phyloP scores from a whole-genome alignment of 1,140 invertebrate species.

The Tetraneura akinire region DNA sequence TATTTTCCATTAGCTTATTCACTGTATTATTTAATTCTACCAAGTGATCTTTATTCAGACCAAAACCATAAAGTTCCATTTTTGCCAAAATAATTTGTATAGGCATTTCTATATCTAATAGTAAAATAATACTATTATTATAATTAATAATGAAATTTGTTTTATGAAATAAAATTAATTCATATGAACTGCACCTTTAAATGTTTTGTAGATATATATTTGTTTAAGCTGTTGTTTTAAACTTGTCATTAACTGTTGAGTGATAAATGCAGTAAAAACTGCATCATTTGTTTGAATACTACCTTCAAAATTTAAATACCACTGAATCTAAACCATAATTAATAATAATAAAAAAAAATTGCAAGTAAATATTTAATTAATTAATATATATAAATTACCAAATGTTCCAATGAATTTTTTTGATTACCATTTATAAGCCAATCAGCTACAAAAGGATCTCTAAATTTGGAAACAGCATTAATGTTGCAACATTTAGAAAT shows the following conservation, averaged over 20 bases:
- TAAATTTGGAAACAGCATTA: slow-evolving; percentile 60
- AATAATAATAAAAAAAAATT: not conserved
- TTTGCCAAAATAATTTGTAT: slow-evolving; percentile 69
- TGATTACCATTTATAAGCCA: slow-evolving; percentile 76
- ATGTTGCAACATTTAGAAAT: slow-evolving; percentile 61
- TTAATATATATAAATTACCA: slow-evolving; percentile 61
- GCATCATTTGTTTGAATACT: slow-evolving; percentile 14
- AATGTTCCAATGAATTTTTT: slow-evolving; percentile 63
- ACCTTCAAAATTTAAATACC: slow-evolving; percentile 34
- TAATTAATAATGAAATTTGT: not conserved
- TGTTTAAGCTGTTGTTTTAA: slow-evolving; percentile 38
- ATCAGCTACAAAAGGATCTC: slow-evolving; percentile 74
- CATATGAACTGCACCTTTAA: slow-evolving; percentile 17
- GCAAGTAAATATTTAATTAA: not conserved
- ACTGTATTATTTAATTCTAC: slow-evolving; percentile 59
- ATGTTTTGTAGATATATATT: slow-evolving; percentile 47
- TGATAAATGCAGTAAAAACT: slow-evolving; percentile 37
- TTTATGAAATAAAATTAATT: not conserved
- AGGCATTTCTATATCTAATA: slow-evolving; percentile 78
- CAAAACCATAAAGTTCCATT: slow-evolving; percentile 84
- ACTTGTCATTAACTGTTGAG: slow-evolving; percentile 17
- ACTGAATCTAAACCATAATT: slow-evolving; percentile 2
- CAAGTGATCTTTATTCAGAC: slow-evolving; percentile 63
- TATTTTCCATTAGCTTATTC: slow-evolving; percentile 64
- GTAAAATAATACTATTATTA: not conserved